Conservation (phyloP, 2,113 vertebrate genomes). For the Barnardius zonarius region DNA sequence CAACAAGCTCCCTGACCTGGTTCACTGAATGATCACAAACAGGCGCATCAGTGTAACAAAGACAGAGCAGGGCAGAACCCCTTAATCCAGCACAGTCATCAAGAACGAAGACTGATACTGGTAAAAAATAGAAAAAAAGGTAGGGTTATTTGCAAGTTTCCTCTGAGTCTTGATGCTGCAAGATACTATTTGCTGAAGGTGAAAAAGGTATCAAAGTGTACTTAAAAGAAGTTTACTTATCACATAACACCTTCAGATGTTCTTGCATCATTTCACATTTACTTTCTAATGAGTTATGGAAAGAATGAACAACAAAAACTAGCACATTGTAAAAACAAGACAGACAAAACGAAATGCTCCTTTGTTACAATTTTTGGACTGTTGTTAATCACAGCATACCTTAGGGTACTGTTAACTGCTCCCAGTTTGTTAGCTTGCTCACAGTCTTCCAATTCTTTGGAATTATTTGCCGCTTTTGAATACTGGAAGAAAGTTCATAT, state of each 20-base stretch:
- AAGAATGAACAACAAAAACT: slow-evolving; percentile 10
- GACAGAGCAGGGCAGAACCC: neutral
- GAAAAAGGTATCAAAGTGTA: neutral
- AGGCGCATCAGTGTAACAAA: neutral
- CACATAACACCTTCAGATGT: neutral
- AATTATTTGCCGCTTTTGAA: slow-evolving; percentile 75
- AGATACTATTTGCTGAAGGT: neutral
- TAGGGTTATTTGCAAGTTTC: neutral
- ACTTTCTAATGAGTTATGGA: neutral
- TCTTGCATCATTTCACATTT: neutral
- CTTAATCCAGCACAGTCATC: neutral
- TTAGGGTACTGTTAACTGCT: slow-evolving; percentile 93
- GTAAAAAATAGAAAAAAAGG: neutral
- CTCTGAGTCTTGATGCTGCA: neutral
- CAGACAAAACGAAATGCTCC: neutral
- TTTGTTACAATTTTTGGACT: slow-evolving; percentile 1
- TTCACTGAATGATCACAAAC: neutral
- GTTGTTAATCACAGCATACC: slow-evolving; percentile 74
- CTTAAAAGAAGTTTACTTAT: neutral
- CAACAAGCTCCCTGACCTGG: neutral
- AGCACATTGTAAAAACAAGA: neutral
- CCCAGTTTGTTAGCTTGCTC: slow-evolving; percentile 91
- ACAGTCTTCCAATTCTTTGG: slow-evolving; percentile 83
- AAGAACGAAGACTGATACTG: neutral
- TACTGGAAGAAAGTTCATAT: slow-evolving; percentile 77